A percentile compares a stretch with the other conserved stretches of the same genome.
phyloP scores from a whole-genome alignment of 2,113 vertebrate genomes.

The Neomonachus schauinslandi region DNA sequence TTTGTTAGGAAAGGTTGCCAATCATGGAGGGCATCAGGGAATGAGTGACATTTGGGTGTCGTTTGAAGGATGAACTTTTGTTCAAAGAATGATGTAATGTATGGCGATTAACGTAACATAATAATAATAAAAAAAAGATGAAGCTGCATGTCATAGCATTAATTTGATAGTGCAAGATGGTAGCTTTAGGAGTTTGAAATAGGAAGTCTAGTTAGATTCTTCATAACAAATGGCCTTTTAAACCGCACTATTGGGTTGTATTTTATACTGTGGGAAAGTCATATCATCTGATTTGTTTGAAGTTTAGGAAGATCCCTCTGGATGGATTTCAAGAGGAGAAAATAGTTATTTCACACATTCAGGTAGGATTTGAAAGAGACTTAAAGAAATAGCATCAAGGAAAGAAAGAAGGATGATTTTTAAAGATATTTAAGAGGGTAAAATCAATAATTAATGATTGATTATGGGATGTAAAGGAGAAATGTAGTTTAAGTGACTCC shows the following conservation, averaged over 20 bases:
- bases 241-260: rapidly evolving
- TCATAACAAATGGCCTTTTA: not conserved
- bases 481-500: not conserved
- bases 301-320: not conserved
- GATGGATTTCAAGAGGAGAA: not conserved
- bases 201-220: not conserved
- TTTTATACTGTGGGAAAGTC: not conserved
- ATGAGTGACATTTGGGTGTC: not conserved
- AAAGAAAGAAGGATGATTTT: not conserved
- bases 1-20: not conserved
- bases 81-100: not conserved
- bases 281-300: not conserved
- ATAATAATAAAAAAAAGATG: not conserved
- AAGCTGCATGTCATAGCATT: not conserved
- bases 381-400: not conserved
- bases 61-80: not conserved
- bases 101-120: too few relatives aligned
- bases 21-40: not conserved
- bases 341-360: not conserved
- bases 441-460: not conserved
- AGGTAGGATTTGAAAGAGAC: not conserved
- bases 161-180: not conserved
- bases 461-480: not conserved
- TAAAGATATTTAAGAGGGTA: not conserved
- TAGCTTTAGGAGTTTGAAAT: not conserved